phyloP scores from a whole-genome alignment of 2,113 vertebrate genomes.

The Okapia johnstoni region DNA sequence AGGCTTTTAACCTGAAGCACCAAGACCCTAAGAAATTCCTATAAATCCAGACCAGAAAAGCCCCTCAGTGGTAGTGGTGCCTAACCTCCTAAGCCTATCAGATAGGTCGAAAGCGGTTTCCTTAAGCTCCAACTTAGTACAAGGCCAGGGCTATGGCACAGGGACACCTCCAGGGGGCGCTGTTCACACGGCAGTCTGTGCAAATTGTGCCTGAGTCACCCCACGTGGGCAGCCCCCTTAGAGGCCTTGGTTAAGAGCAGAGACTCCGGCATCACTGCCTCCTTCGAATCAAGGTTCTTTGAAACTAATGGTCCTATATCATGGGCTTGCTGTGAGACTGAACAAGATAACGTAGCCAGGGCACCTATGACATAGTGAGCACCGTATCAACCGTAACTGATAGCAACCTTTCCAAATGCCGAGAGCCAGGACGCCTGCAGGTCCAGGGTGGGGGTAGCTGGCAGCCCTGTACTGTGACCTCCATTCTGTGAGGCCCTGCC shows the following conservation, averaged over 20 bases:
- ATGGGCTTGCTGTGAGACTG: neutral
- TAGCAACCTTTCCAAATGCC: neutral
- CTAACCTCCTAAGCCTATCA: neutral
- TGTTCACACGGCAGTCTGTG: neutral
- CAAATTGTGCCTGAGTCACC: neutral
- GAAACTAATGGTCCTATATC: neutral
- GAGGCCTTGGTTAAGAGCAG: neutral
- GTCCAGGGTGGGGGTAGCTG: neutral
- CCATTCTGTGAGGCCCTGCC: neutral
- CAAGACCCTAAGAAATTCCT: slow-evolving; percentile 8
- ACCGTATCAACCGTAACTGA: fast-evolving
- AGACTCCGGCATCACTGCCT: neutral
- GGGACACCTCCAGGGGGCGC: neutral
- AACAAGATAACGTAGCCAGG: neutral
- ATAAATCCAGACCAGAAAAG: slow-evolving; percentile 37
- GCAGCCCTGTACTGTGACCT: neutral
- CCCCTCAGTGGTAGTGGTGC: neutral
- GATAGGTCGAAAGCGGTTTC: neutral
- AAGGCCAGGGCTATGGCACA: neutral
- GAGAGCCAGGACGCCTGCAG: neutral
- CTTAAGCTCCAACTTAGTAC: neutral
- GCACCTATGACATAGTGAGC: neutral
- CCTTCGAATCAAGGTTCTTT: neutral
- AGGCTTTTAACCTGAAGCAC: slow-evolving; percentile 6
- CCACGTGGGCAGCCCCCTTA: neutral